Base-by-base conservation (phyloP, 2,113 vertebrate species). In the Cyprinodon variegatus region DNA sequence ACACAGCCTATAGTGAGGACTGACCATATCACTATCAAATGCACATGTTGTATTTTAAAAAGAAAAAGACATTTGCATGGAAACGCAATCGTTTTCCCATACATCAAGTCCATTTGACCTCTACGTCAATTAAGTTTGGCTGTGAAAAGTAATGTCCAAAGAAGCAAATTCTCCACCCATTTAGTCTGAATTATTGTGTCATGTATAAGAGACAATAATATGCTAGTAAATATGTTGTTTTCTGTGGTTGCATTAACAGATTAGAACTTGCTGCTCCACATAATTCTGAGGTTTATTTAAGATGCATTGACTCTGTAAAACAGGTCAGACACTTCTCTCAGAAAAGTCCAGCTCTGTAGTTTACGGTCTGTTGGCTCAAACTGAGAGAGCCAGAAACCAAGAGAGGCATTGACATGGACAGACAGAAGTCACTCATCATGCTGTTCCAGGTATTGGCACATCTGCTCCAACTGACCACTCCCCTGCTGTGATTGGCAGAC, bases 351-450 rank as follows among this genome's bases (percentile, higher is more conserved):
- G 65, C 22, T 45, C 45, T 39, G 59, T 64, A 36, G 45, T 4
- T 37, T 12, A 69, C 60, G 10, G 78, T 66, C 37, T 72, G 29
- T 66, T 11, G 43, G 13, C 3, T 43, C 50, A 46, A 50, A 75
- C 20, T 81, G 72, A 78, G 74, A 86, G 73, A 67, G 63, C 60
- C 59, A 40, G 72, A 77, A 68, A 81, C 57, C 45, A 14, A 73
- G 43, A 61, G 48, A 81, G 74, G 76, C 64, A 61, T 53, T 76
- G 41, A 79, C 37, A 61, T 73, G 63, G 74, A 88, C 61, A 81
- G 88, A 86, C 83, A 89, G 79, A 88, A 89, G 86, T 90, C 90
- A 90, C 69, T 92, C 90, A 91, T 90, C 91, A 88, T 61, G n/a
- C 61, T 53, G 46, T 87, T 86, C 76, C 43, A 89, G 78, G 74